These are phyloP conservation scores for Bilobella aurantiaca DNA, from an alignment of 1,140 invertebrate species.

Conservation along the genomic window DNA sequence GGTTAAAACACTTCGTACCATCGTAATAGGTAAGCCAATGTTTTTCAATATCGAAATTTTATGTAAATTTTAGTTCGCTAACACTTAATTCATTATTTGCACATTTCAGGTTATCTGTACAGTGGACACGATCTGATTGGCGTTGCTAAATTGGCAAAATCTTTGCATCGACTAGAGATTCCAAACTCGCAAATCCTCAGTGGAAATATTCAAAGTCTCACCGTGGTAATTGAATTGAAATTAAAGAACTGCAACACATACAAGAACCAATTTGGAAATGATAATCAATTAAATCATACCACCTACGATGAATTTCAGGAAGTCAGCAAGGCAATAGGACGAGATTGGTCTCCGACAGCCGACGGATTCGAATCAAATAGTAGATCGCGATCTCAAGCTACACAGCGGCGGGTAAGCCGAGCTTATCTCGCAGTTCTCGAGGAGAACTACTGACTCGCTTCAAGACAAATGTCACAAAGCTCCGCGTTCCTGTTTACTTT, in stretches of 20 bases:
- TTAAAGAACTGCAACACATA: neutral
- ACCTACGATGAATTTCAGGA: slow-evolving; percentile 15
- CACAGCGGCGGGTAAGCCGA: neutral
- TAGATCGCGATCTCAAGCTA: neutral
- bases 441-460: neutral
- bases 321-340: slow-evolving; percentile 22
- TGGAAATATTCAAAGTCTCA: slow-evolving; percentile 12
- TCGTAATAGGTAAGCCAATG: slow-evolving; percentile 23
- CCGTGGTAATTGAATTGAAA: slow-evolving; percentile 12
- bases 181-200: slow-evolving; percentile 22
- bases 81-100: too few relatives aligned
- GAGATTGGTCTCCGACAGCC: slow-evolving; percentile 18
- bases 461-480: neutral
- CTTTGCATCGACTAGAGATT: slow-evolving; percentile 18
- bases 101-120: slow-evolving; percentile 22
- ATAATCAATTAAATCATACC: slow-evolving; percentile 3
- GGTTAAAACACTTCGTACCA: slow-evolving; percentile 18
- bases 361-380: neutral
- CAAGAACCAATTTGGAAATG: neutral
- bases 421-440: neutral
- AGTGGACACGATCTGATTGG: slow-evolving; percentile 26
- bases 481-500: slow-evolving; percentile 5
- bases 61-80: too few relatives aligned
- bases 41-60: too few relatives aligned
- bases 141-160: slow-evolving; percentile 21